Evolutionary conservation across 2,797 vertebrate genomes (phyloP), one percentile per base, ranked within the genome.

Genomic region (Psittacula echo): DNA sequence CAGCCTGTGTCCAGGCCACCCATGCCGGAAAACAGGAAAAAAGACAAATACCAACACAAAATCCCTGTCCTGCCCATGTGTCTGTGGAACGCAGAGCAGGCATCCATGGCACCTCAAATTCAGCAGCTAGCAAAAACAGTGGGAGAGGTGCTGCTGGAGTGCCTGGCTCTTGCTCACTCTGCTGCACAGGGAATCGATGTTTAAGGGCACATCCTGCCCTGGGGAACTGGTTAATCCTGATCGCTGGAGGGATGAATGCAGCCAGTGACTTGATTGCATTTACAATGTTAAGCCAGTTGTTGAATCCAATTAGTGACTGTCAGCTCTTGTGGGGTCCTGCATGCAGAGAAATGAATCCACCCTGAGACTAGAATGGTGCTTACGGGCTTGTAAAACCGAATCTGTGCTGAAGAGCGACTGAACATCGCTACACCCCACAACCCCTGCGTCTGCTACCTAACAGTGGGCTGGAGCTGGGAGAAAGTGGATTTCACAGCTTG

Each of bases 161-260:
- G 53, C 56, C 56, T 71, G 65, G 65, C 23, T 76, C 44, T 44
- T 56, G 51, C 67, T 80, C 4, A 4, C 42, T 66, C 54, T 50
- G 37, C 64, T 82, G 29, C 1, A 1, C 5, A 1, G 18, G 77
- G 37, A 89, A 65, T 41, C 0, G 1, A 58, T 61, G 42, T 82
- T 78, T 42, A 74, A 91, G 75, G 93, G 81, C 61, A 81, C 53
- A 85, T 89, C 86, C 64, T 89, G 91, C 83, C 77, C 77, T 4
- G n/a, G 87, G 88, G 86, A 94, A 67, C 81, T 77, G 75, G 90
- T 62, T 93, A 53, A 86, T 92, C 95, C 93, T 71, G 85, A 77
- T 93, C 7, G 0, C 71, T 90, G 1, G 1, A 74, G 48, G 91
- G 77, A 82, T 41, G 56, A 83, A 44, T 45, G 48, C 80, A 85